These are phyloP conservation scores for Andrena flavipes DNA, from an alignment of 2,888 invertebrate species.

Conservation along the genomic window DNA sequence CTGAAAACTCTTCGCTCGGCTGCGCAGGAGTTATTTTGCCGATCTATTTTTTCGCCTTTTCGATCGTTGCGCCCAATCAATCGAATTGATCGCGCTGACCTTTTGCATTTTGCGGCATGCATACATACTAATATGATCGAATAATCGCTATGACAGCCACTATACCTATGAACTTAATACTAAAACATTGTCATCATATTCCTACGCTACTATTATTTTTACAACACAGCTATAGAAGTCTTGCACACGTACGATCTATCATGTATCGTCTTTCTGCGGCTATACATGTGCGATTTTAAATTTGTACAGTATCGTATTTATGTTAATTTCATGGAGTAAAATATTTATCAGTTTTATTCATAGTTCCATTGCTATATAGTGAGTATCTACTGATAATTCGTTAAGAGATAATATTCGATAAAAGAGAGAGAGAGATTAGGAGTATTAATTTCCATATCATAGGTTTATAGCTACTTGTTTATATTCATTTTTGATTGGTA, in stretches of 20 bases:
- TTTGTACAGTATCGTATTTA: not conserved
- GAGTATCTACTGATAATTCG: too few species aligned
- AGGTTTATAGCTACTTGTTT: not conserved
- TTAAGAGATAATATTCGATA: not conserved
- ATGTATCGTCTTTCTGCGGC: not conserved
- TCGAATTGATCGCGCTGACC: conserved; percentile 26
- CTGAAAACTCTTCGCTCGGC: not conserved
- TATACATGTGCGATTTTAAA: not conserved
- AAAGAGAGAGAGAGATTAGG: not conserved
- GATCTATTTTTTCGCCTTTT: not conserved
- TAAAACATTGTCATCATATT: conserved; percentile 11
- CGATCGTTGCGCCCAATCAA: not conserved
- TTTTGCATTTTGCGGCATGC: conserved; percentile 24
- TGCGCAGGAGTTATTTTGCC: not conserved
- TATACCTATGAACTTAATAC: conserved; percentile 3
- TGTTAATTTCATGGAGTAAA: not conserved
- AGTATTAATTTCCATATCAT: not conserved
- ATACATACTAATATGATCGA: conserved; percentile 38
- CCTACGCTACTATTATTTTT: conserved; percentile 26
- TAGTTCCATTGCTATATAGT: not conserved
- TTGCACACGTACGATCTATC: not conserved
- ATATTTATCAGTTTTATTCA: not conserved
- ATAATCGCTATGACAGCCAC: conserved; percentile 56
- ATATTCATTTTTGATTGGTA: not conserved
- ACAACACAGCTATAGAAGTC: not conserved